Evolutionary conservation across 2,113 vertebrate species (phyloP), one percentile per base, ranked within the genome.

Genomic region (Apodemus speciosus): DNA sequence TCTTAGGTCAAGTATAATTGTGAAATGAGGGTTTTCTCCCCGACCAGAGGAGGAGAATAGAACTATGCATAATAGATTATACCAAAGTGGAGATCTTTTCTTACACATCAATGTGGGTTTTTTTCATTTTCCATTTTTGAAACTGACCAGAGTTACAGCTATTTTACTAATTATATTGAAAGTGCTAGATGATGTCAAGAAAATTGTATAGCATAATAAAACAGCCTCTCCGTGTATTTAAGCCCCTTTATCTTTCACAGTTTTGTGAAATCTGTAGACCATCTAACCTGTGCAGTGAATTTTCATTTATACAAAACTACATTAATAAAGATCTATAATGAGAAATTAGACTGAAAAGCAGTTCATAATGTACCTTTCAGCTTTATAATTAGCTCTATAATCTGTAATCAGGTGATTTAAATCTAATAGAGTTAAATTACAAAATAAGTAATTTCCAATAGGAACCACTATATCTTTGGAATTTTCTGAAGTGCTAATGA

Each of bases 341-440:
- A 96, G 95, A 97, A 96, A 95, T 94, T 94, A 93, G 13, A 80
- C 85, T 77, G 79, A 95, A 93, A 95, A 89, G 87, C 40, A 90
- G 89, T 68, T 95, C 86, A 91, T 92, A 95, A 92, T 93, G 94
- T 96, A 95, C 60, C 89, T 94, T 95, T 96, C 91, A 91, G 92
- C 66, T 95, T 95, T 95, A 89, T 97, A 97, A 97, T 97, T 97
- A 97, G 94, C 97, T 96, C 94, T 91, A 62, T 95, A 96, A 96
- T 97, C 96, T 97, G 40, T 92, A 94, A 96, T 96, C 95, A 96
- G 86, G 95, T 94, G 69, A 96, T 95, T 96, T 95, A 96, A 95
- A 96, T 95, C 90, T 94, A 93, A 96, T 81, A 94, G 20, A 94
- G 94, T 87, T 95, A 94, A 95, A 95, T 94, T 96, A 94, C 71